These are phyloP conservation scores for Bovichtus variegatus DNA, from an alignment of 2,797 vertebrate genomes.

Conservation along the genomic window DNA sequence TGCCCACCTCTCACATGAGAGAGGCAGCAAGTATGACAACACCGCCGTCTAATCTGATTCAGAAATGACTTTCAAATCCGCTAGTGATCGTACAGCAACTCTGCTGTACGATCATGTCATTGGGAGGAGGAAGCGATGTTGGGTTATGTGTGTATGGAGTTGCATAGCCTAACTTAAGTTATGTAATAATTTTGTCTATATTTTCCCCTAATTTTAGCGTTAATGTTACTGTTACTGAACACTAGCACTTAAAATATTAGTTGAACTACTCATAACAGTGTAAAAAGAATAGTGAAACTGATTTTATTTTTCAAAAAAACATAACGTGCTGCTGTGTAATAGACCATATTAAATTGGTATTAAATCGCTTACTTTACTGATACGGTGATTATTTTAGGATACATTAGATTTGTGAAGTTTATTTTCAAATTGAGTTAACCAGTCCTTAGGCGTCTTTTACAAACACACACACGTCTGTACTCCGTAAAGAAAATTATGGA, in stretches of 20 bases:
- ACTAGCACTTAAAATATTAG: neutral
- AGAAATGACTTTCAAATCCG: neutral
- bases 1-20: neutral
- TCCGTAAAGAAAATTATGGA: neutral
- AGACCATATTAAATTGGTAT: neutral
- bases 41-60: neutral
- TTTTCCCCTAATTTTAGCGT: neutral
- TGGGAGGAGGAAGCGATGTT: neutral
- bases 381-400: slow-evolving; percentile 17
- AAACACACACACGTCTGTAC: neutral
- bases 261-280: neutral
- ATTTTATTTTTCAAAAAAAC: no score
- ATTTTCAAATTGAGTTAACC: neutral
- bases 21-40: neutral
- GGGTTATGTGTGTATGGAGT: neutral
- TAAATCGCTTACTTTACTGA: slow-evolving; percentile 2
- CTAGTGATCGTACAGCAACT: neutral
- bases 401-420: neutral
- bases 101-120: neutral
- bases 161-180: neutral
- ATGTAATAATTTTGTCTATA: rapidly evolving
- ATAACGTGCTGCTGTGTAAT: neutral
- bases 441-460: neutral
- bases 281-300: no score
- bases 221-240: neutral